phyloP scores from a whole-genome alignment of 2,888 invertebrate genomes.

The Mimumesa dahlbomi region DNA sequence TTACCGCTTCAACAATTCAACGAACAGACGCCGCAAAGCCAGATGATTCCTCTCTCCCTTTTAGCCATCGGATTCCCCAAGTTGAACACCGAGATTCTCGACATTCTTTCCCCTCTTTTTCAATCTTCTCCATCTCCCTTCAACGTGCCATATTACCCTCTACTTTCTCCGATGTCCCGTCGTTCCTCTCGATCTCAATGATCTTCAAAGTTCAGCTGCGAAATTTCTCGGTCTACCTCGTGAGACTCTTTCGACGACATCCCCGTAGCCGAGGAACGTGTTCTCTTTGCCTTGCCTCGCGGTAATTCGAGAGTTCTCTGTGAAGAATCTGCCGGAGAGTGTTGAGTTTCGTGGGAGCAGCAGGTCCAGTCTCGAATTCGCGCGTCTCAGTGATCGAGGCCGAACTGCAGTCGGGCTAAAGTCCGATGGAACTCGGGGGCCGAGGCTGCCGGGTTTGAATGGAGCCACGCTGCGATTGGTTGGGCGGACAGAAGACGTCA shows the following conservation, averaged over 20 bases:
- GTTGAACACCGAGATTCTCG: too few species aligned
- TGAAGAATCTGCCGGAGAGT: slow-evolving; percentile 25
- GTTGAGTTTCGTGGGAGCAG: slow-evolving; percentile 4
- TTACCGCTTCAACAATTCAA: neutral
- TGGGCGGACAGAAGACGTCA: slow-evolving; percentile 85
- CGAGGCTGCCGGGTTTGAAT: slow-evolving; percentile 83
- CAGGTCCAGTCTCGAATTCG: slow-evolving; percentile 55
- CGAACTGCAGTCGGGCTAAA: slow-evolving; percentile 78
- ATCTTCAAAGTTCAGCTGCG: neutral
- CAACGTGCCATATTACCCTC: too few species aligned
- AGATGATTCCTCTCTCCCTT: neutral
- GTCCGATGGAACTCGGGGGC: slow-evolving; percentile 76
- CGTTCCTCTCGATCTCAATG: neutral
- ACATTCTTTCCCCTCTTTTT: too few species aligned
- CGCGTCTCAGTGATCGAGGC: slow-evolving; percentile 77
- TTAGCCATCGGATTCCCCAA: neutral
- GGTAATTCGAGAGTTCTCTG: slow-evolving; percentile 22
- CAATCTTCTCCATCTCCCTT: too few species aligned
- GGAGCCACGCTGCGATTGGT: slow-evolving; percentile 85
- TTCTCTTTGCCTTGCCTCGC: too few species aligned
- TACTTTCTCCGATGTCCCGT: neutral
- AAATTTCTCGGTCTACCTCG: neutral
- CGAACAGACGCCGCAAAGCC: neutral
- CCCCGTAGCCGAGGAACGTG: too few species aligned
- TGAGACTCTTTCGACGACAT: neutral